These are phyloP conservation scores for Plagiodera versicolora DNA, from an alignment of 2,888 invertebrate species.

Conservation along the genomic window DNA sequence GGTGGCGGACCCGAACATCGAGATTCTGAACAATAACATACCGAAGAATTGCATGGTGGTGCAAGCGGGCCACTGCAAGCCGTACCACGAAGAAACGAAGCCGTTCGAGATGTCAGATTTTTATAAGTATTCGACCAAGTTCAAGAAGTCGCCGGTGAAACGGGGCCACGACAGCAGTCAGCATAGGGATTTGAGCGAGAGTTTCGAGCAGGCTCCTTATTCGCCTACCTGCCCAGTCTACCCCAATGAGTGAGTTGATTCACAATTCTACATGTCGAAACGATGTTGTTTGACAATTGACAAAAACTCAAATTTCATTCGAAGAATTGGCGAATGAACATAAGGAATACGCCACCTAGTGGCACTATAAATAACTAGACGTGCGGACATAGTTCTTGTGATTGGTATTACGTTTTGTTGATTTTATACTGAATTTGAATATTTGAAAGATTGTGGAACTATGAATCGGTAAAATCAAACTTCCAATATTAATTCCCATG, in stretches of 20 bases:
- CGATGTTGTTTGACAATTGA: too few relatives aligned
- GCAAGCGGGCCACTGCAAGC: constrained; percentile 86
- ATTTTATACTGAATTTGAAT: too few relatives aligned
- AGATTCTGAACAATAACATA: constrained; percentile 63
- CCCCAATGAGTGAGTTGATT: constrained; percentile 26
- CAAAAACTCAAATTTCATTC: too few relatives aligned
- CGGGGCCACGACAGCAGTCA: constrained; percentile 12
- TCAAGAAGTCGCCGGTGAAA: constrained; percentile 62
- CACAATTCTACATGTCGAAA: constrained; percentile 14
- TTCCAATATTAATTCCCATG: too few relatives aligned
- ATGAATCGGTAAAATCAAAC: too few relatives aligned
- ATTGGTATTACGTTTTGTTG: too few relatives aligned
- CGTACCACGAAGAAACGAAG: constrained; percentile 91
- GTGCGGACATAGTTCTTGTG: too few relatives aligned
- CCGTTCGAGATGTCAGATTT: constrained; percentile 98
- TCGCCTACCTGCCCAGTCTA: constrained; percentile 17
- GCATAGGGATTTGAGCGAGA: constrained; percentile 36
- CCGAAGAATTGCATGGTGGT: constrained; percentile 84
- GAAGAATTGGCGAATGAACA: background rate
- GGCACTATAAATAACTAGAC: too few relatives aligned
- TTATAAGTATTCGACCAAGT: constrained; percentile 96
- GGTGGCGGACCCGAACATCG: constrained; percentile 47
- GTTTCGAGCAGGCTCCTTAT: constrained; percentile 31
- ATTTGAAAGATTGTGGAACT: too few relatives aligned
- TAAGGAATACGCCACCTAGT: too few relatives aligned